Conservation (phyloP, 2,113 vertebrate genomes). For the Dromiciops gliroides region DNA sequence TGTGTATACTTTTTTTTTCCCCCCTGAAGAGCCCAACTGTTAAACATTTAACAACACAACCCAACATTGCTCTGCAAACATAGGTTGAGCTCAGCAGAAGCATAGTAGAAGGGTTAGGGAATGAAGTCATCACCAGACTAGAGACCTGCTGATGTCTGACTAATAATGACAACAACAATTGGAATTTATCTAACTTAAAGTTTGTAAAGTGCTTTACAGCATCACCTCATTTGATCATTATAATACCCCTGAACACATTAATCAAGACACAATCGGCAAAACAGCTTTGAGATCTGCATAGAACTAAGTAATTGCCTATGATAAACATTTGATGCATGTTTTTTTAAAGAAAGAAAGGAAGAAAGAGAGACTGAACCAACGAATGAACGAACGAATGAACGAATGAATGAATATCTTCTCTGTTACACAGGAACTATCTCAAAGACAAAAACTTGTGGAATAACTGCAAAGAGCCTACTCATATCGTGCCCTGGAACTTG, state of each 20-base stretch:
- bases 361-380: too few relatives aligned
- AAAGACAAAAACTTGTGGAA: conserved; percentile 72
- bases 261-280: background rate
- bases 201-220: background rate
- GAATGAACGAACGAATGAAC: too few relatives aligned
- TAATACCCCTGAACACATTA: background rate
- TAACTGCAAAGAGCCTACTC: background rate
- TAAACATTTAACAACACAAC: background rate
- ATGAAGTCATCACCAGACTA: background rate
- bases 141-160: background rate
- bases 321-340: background rate
- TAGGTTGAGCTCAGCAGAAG: background rate
- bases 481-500: conserved; percentile 90
- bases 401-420: background rate
- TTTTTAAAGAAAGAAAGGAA: too few relatives aligned
- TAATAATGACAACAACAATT: background rate
- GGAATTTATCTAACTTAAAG: background rate
- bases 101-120: background rate
- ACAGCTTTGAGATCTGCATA: background rate
- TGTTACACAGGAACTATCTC: conserved; percentile 88
- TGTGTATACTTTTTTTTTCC: too few relatives aligned
- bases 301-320: background rate
- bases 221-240: background rate
- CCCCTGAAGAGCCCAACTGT: too few relatives aligned
- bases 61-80: background rate